These are phyloP conservation scores for Anthoscopus minutus DNA, from an alignment of 2,113 vertebrate species.

Conservation along the genomic window DNA sequence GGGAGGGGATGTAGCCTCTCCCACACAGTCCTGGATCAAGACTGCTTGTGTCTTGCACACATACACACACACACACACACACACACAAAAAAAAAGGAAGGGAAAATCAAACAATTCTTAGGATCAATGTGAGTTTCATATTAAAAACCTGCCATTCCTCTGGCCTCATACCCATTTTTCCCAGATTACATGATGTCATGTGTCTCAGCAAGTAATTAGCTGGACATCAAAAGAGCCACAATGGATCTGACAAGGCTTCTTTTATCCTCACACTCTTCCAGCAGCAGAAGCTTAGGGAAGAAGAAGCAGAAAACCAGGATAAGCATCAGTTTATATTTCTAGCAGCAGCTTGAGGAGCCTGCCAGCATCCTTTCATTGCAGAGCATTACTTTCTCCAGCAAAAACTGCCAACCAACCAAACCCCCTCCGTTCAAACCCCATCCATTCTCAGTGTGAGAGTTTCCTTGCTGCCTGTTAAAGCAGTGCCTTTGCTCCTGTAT, in stretches of 20 bases:
- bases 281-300: background rate
- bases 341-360: background rate
- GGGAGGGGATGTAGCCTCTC: background rate
- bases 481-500: fast-evolving
- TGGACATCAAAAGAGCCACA: background rate
- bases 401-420: background rate
- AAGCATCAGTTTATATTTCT: background rate
- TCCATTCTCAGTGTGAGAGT: fast-evolving
- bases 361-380: background rate
- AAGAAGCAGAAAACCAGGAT: background rate
- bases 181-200: background rate
- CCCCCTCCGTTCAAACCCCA: background rate
- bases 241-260: background rate
- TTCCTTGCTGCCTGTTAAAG: background rate
- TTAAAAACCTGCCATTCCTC: background rate
- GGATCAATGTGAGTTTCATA: background rate
- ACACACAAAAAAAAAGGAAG: background rate
- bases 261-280: background rate
- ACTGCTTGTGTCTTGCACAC: background rate
- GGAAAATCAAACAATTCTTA: background rate
- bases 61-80: no score
- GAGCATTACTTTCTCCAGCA: background rate
- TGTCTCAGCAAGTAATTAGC: background rate
- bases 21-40: background rate
- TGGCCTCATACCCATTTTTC: background rate